Base-by-base conservation (phyloP, 2,797 vertebrate genomes). In the Novumbra hubbsi region DNA sequence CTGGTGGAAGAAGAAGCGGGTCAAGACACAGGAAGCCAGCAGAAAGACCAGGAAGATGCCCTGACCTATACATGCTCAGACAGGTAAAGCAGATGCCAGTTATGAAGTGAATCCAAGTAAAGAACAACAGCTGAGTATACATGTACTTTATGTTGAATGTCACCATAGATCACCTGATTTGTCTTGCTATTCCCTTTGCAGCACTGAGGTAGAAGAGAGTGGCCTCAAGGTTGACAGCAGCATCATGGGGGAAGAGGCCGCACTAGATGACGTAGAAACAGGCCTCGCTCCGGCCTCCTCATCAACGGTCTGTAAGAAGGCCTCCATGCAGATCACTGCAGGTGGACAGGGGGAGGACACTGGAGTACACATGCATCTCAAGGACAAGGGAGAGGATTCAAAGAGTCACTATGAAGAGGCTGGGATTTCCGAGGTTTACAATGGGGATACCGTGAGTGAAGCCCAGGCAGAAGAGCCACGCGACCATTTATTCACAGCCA, bases 51-150 rank as follows among this genome's bases (percentile, higher is more conserved):
- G 24, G 30, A 32, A 34, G 78, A 81, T 60, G 62, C 28, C 32
- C 27, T 71, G 52, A 70, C 71, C 4, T 49, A 85, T 12, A 50
- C 3, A 15, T 68, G 77, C 24, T 28, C 45, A 60, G 74, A 55
- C 77, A 89, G 86, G 89, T 90, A 73, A 45, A 87, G 64, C 34
- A 24, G 24, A 60, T 52, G 30, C 9, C 19, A 12, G 30, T 57
- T 60, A 68, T 49, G 19, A 68, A 68, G 12, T 27, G 14, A 45
- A 11, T 68, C 11, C 24, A 6, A 27, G 21, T 45, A 2, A 27
- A 68, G 38, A 68, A 24, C 9, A n/a, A 21, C 14, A 24, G 14
- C 41, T 45, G 9, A 41, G 6, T n/a, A 50, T 70, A 70, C 28
- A 52, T 55, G 28, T 55, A 52, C 1, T 8, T 12, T 5, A 17